Evolutionary conservation across 1,140 invertebrate species (phyloP), one percentile per base, ranked within the genome.

Genomic region (Drosophila nebulosa): DNA sequence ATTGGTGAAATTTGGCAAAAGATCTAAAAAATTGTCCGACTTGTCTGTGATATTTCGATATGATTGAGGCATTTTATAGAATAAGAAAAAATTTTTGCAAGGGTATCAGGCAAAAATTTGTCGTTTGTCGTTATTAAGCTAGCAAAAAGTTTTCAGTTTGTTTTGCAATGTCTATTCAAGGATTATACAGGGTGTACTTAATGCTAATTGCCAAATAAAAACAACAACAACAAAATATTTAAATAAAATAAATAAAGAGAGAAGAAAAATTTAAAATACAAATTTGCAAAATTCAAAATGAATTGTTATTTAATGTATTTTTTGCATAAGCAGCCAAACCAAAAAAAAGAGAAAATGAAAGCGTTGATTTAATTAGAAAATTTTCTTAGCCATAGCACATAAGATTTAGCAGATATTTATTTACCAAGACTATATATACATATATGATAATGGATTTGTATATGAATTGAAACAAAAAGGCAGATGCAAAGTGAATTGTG

Each of bases 401-500:
- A 80, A 60, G 68, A 76, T 61, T 80, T 76, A 76, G 39, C 39
- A 7, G 7, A 46, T 42, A 42, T 42, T 42, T 18, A n/a, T 32
- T 75, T 67, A 46, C 26, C 57, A 59, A 64, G 42, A 68, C 58
- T 77, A 62, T 50, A 27, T 4, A 22, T 24, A 24, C 4, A 4
- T 24, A 46, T 42, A 62, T 50, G 52, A 10, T 57, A 69, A 64
- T 35, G 63, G 64, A 72, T 64, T 69, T 84, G 79, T 84, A 84
- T 69, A 84, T 84, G 79, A 69, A 72, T 71, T 64, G 72, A 65
- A 59, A 10, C 22, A 65, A 68, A 68, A 78, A 51, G 78, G 89
- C 81, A 85, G 73, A 90, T 90, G 89, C 89, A 90, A 86, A 90
- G 89, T 90, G 89, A 90, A 90, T 90, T 90, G 89, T 90, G 89